These are phyloP conservation scores for Stomatorhinus ivindoensis DNA, from an alignment of 2,113 vertebrate genomes.

Conservation along the genomic window DNA sequence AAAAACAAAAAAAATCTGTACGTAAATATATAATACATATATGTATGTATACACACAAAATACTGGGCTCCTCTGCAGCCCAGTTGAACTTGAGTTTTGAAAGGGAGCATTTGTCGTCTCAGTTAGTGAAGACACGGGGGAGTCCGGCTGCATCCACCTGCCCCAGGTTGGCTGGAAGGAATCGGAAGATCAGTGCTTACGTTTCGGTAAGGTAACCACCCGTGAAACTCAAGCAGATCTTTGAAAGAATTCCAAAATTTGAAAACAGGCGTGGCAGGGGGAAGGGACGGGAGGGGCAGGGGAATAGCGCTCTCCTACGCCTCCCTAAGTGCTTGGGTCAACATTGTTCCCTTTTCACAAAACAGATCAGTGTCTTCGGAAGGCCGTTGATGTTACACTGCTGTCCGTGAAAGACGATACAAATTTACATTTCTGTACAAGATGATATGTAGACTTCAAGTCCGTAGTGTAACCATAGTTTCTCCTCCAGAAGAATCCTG, in stretches of 20 bases:
- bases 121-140: conserved; percentile 9
- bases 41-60: conserved; percentile 29
- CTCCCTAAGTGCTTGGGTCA: conserved; percentile 19
- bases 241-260: background rate
- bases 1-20: conserved; percentile 58
- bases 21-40: conserved; percentile 60
- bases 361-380: background rate
- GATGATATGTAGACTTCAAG: background rate
- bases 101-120: conserved; percentile 23
- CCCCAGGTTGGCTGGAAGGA: background rate
- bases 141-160: background rate
- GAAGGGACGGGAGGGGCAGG: background rate
- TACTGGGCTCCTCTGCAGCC: conserved; percentile 25
- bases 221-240: background rate
- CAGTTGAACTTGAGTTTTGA: conserved; percentile 23
- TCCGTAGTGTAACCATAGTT: background rate
- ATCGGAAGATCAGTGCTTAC: background rate
- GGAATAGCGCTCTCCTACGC: background rate
- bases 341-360: background rate
- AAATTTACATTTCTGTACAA: background rate
- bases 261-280: background rate
- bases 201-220: conserved; percentile 32
- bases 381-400: background rate
- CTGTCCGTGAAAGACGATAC: background rate
- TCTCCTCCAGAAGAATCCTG: background rate